phyloP scores from a whole-genome alignment of 2,113 vertebrate genomes.

The Cryptotis parvus region DNA sequence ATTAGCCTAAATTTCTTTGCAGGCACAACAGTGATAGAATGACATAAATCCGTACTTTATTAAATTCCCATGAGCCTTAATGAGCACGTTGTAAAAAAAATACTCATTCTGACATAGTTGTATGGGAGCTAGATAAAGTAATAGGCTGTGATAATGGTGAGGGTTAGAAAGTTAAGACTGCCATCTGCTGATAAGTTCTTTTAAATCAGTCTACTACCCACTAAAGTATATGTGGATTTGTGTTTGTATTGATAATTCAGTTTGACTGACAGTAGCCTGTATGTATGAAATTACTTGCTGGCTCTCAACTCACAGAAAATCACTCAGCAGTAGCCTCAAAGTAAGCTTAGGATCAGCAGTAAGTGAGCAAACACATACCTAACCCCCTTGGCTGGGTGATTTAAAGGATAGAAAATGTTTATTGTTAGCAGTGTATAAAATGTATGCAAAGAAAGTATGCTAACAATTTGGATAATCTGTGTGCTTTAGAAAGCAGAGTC shows the following conservation, averaged over 20 bases:
- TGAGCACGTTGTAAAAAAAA: slow-evolving; percentile 77
- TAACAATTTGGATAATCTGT: slow-evolving; percentile 67
- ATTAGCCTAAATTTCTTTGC: slow-evolving; percentile 70
- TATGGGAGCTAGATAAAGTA: slow-evolving; percentile 69
- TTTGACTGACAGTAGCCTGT: slow-evolving; percentile 87
- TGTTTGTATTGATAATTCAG: slow-evolving; percentile 86
- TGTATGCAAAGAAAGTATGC: slow-evolving; percentile 63
- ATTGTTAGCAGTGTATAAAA: slow-evolving; percentile 69
- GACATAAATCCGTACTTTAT: slow-evolving; percentile 75
- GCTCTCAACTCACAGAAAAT: slow-evolving; percentile 85
- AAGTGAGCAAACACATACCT: slow-evolving; percentile 72
- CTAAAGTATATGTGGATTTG: slow-evolving; percentile 68
- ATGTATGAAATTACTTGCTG: slow-evolving; percentile 86
- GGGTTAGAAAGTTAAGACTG: slow-evolving; percentile 93
- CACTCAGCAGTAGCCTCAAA: slow-evolving; percentile 90
- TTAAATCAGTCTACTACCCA: slow-evolving; percentile 80
- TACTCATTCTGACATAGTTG: slow-evolving; percentile 41
- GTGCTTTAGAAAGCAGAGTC: slow-evolving; percentile 72
- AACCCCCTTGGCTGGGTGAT: slow-evolving; percentile 71
- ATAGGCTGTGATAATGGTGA: slow-evolving; percentile 52
- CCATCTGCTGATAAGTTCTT: slow-evolving; percentile 94
- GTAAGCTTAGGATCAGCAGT: slow-evolving; percentile 86
- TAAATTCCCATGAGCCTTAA: slow-evolving; percentile 74
- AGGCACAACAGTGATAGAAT: slow-evolving; percentile 69
- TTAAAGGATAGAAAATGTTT: slow-evolving; percentile 76